A percentile compares a stretch with the other conserved stretches of the same genome.
phyloP scores from a whole-genome alignment of 2,888 invertebrate species.

The Periphyllus acericola region DNA sequence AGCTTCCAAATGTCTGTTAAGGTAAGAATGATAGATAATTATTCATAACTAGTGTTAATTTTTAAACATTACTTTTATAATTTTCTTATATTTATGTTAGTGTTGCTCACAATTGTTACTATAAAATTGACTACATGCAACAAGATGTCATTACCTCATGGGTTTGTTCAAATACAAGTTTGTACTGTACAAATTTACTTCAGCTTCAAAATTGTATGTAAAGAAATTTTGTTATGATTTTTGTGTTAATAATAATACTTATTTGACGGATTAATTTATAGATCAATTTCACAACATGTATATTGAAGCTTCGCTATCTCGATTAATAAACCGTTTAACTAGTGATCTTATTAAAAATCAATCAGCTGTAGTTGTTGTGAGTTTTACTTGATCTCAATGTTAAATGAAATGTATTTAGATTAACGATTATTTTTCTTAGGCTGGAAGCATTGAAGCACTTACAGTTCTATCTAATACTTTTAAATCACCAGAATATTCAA shows the following conservation, averaged over 20 bases:
- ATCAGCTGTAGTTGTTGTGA: conserved; percentile 41
- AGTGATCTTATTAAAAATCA: conserved; percentile 58
- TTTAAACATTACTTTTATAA: conserved; percentile 16
- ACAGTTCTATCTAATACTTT: conserved; percentile 75
- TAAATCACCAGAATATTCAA: conserved; percentile 75
- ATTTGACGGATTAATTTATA: conserved; percentile 12
- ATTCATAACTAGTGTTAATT: conserved; percentile 13
- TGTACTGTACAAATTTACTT: conserved; percentile 43
- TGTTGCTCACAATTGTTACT: conserved; percentile 53
- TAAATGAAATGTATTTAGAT: not conserved
- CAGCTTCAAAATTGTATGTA: conserved; percentile 58
- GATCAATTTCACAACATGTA: conserved; percentile 25
- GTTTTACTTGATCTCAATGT: not conserved
- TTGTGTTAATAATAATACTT: not conserved
- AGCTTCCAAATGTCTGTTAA: conserved; percentile 75
- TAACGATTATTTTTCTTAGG: conserved; percentile 46
- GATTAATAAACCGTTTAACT: conserved; percentile 44
- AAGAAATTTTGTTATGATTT: not conserved
- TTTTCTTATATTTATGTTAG: conserved; percentile 12
- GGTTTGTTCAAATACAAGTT: conserved; percentile 43
- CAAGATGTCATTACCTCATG: conserved; percentile 53
- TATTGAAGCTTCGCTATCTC: conserved; percentile 47
- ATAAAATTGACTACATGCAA: conserved; percentile 58
- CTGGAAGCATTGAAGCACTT: conserved; percentile 77
- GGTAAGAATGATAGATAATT: conserved; percentile 68